phyloP scores from a whole-genome alignment of 2,888 invertebrate species.

The Aproaerema taeniolella region DNA sequence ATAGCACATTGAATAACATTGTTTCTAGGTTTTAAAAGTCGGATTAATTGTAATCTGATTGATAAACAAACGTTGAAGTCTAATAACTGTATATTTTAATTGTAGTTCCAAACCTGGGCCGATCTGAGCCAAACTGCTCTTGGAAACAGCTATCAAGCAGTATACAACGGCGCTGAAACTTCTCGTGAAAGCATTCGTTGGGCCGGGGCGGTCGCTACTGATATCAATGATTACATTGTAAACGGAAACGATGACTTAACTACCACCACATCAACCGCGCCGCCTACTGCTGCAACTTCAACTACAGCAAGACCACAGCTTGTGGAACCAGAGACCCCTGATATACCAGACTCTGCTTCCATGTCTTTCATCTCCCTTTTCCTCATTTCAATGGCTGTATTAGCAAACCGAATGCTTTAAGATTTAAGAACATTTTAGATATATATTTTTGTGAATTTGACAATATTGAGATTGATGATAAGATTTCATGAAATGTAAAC shows the following conservation, averaged over 20 bases:
- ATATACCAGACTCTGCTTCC: conserved; percentile 39
- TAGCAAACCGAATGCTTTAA: too few species aligned
- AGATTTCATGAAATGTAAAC: too few species aligned
- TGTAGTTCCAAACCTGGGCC: conserved; percentile 56
- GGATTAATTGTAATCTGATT: too few species aligned
- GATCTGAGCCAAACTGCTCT: conserved; percentile 26
- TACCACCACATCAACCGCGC: conserved; percentile 17
- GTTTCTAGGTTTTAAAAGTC: too few species aligned
- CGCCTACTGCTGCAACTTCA: conserved; percentile 16
- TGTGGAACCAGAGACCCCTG: conserved; percentile 40
- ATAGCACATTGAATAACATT: too few species aligned
- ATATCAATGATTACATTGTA: conserved; percentile 40
- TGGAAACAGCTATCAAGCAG: conserved; percentile 26
- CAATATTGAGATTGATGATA: too few species aligned
- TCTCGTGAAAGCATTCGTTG: conserved; percentile 38
- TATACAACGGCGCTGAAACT: conserved; percentile 29
- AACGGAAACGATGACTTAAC: conserved; percentile 26
- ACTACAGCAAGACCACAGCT: conserved; percentile 27
- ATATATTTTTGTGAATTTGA: too few species aligned
- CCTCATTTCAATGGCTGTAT: conserved; percentile 9
- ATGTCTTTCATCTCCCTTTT: conserved; percentile 37
- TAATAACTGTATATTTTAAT: too few species aligned
- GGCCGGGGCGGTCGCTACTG: conserved; percentile 29
- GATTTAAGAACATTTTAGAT: too few species aligned
- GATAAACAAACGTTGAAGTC: background rate